Evolutionary conservation across 2,113 vertebrate species (phyloP).

Genomic region (Pandion haliaetus): DNA sequence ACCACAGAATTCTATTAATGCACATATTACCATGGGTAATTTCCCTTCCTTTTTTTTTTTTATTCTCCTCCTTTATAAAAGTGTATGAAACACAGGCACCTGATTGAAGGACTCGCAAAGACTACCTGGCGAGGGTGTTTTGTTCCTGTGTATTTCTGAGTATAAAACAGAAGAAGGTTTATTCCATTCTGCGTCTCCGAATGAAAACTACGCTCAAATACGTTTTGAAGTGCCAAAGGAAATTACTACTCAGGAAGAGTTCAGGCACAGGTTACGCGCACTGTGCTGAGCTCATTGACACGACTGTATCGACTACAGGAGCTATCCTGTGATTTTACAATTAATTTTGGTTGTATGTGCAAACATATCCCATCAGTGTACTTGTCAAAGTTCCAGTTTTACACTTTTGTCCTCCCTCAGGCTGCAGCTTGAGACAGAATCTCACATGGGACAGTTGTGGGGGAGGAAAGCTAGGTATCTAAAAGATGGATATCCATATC

Average conservation of each 20-base stretch:
- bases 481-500: neutral
- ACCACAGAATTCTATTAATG: neutral
- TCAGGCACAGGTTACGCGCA: neutral
- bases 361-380: neutral
- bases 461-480: neutral
- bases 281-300: neutral
- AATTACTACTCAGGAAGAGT: neutral
- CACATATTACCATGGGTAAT: neutral
- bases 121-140: neutral
- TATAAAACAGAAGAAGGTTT: neutral
- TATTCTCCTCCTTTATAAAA: neutral
- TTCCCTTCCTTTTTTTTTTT: neutral
- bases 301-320: fast-evolving
- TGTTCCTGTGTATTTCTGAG: neutral
- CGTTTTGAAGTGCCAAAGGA: neutral
- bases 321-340: neutral
- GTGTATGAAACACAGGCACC: neutral
- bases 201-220: neutral
- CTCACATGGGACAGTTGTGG: neutral
- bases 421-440: neutral
- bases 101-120: neutral
- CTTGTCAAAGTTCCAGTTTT: neutral
- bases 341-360: neutral
- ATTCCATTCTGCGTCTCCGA: neutral
- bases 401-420: neutral